Conservation (phyloP, 2,797 vertebrate genomes). For the Dermochelys coriacea region DNA sequence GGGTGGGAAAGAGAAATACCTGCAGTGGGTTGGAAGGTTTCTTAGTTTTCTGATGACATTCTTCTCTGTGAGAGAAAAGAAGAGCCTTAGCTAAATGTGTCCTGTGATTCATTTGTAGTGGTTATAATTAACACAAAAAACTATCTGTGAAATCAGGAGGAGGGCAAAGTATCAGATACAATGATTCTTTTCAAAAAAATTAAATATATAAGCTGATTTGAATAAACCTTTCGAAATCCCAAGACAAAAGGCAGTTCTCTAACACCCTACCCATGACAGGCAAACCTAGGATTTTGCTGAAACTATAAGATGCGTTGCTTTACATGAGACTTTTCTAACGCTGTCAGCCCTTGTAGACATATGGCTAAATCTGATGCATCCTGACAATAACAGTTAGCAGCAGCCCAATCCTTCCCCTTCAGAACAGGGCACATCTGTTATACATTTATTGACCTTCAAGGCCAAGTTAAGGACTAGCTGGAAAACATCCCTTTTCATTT, state of each 20-base stretch:
- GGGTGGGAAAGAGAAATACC: background rate
- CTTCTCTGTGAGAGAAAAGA: slow-evolving; percentile 32
- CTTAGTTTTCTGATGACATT: background rate
- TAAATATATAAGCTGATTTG: slow-evolving; percentile 45
- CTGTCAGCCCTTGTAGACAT: slow-evolving; percentile 72
- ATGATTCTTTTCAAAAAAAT: slow-evolving; percentile 31
- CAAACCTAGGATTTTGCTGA: slow-evolving; percentile 56
- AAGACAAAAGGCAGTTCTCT: slow-evolving; percentile 28
- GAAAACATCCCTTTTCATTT: slow-evolving; percentile 63
- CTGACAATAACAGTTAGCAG: slow-evolving; percentile 72
- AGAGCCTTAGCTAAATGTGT: slow-evolving; percentile 41
- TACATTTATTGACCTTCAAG: slow-evolving; percentile 86
- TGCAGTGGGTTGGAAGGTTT: background rate
- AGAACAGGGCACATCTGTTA: slow-evolving; percentile 84
- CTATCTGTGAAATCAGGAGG: background rate
- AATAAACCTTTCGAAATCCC: background rate
- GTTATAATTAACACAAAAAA: too few species aligned
- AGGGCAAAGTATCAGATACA: background rate
- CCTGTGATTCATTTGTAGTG: slow-evolving; percentile 58
- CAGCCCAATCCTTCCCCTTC: slow-evolving; percentile 71
- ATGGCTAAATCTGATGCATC: slow-evolving; percentile 77
- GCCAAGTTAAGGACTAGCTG: slow-evolving; percentile 77
- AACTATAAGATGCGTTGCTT: slow-evolving; percentile 36
- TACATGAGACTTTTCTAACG: slow-evolving; percentile 58
- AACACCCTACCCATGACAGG: slow-evolving; percentile 20